Conservation (phyloP, 2,113 vertebrate species). For the Halichoerus grypus region DNA sequence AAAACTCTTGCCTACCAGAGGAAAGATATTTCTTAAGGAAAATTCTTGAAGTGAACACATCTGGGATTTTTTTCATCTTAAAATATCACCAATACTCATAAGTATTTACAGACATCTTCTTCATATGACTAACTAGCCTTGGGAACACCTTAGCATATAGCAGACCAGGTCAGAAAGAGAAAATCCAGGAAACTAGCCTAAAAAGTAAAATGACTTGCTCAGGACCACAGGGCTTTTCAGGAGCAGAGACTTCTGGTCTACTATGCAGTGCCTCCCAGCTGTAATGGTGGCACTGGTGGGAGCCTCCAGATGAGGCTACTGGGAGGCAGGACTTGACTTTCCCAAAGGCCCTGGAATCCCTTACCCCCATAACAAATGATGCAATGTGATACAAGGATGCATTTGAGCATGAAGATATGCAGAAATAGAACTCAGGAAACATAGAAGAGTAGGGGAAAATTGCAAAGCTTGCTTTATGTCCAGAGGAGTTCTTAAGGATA, state of each 20-base stretch:
- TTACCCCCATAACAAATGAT: too few species aligned
- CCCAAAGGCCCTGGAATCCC: not conserved
- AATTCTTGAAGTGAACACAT: not conserved
- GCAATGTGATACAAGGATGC: not conserved
- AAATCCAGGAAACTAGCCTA: not conserved
- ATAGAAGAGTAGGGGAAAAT: not conserved
- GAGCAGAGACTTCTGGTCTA: not conserved
- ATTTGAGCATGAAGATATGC: not conserved
- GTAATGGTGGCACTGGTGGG: accelerated
- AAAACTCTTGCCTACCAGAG: not conserved
- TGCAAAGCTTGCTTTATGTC: not conserved
- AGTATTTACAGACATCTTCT: accelerated
- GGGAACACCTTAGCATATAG: not conserved
- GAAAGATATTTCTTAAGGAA: not conserved
- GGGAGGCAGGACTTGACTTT: not conserved
- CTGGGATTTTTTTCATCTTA: not conserved
- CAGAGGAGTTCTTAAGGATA: not conserved
- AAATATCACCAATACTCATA: not conserved
- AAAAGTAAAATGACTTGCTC: not conserved
- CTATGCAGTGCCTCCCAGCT: not conserved
- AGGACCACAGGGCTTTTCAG: not conserved
- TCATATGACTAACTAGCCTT: not conserved
- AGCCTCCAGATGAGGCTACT: not conserved
- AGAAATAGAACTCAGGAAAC: not conserved
- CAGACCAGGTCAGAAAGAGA: not conserved